A percentile compares a stretch with the other conserved stretches of the same genome.
phyloP scores from a whole-genome alignment of 2,113 vertebrate species.

The Ptyas mucosa region DNA sequence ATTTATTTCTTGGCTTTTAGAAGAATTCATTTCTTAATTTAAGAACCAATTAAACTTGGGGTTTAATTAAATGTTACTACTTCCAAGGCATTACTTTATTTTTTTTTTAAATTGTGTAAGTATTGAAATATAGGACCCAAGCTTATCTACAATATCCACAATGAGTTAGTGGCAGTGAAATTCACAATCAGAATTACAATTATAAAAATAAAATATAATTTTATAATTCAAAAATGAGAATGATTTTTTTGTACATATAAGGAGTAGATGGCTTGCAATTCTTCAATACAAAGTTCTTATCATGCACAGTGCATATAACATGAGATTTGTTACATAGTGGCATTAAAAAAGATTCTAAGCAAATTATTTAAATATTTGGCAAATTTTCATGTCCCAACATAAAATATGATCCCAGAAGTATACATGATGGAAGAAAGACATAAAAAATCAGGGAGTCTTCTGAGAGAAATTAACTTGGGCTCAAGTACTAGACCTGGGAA shows the following conservation, averaged over 20 bases:
- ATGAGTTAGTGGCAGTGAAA: slow-evolving; percentile 43
- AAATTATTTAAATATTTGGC: slow-evolving; percentile 35
- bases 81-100: slow-evolving; percentile 42
- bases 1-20: not conserved
- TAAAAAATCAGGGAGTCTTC: slow-evolving; percentile 20
- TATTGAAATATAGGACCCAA: slow-evolving; percentile 59
- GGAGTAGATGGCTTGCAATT: slow-evolving; percentile 40
- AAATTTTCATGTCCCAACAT: slow-evolving; percentile 39
- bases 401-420: slow-evolving; percentile 35
- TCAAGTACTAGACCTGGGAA: slow-evolving; percentile 46
- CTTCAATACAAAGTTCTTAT: slow-evolving; percentile 49
- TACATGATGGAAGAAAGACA: slow-evolving; percentile 48
- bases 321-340: slow-evolving; percentile 48
- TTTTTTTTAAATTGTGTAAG: slow-evolving; percentile 9
- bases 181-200: slow-evolving; percentile 27
- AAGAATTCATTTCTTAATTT: slow-evolving; percentile 10
- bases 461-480: slow-evolving; percentile 13
- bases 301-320: slow-evolving; percentile 56
- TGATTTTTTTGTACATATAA: not conserved
- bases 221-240: slow-evolving; percentile 42
- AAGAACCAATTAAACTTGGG: slow-evolving; percentile 45
- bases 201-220: slow-evolving; percentile 57
- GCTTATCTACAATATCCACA: slow-evolving; percentile 38
- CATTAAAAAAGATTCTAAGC: slow-evolving; percentile 52
- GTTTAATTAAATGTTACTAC: slow-evolving; percentile 41